phyloP scores from a whole-genome alignment of 1,140 invertebrate genomes.

The Pseudoatta argentina region DNA sequence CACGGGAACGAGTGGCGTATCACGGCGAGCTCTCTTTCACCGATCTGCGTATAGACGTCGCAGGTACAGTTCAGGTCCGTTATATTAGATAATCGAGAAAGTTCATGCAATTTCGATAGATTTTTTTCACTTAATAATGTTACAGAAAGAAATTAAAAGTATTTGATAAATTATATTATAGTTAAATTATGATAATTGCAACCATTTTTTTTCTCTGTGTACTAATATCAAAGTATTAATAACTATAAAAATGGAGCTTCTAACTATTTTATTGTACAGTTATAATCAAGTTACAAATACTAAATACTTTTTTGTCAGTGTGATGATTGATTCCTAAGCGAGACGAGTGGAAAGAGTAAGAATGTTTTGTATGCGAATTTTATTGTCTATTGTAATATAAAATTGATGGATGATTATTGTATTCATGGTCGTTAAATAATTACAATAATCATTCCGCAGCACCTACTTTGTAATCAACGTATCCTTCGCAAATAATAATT shows the following conservation, averaged over 20 bases:
- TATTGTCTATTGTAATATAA: background rate
- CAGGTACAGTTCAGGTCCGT: background rate
- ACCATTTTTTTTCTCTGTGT: too few species aligned
- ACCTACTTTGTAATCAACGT: background rate
- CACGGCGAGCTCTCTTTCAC: conserved; percentile 18
- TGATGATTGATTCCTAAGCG: background rate
- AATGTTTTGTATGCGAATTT: background rate
- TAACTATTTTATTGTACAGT: too few species aligned
- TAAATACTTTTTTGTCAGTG: too few species aligned
- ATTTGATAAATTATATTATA: too few species aligned
- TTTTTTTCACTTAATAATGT: background rate
- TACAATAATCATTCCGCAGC: background rate
- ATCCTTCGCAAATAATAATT: background rate
- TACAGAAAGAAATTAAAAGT: too few species aligned
- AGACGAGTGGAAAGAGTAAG: background rate
- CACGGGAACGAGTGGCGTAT: conserved; percentile 1
- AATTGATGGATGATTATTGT: background rate
- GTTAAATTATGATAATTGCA: too few species aligned
- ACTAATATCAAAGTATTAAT: too few species aligned
- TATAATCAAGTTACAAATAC: too few species aligned
- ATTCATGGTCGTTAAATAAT: background rate
- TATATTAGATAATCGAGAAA: conserved; percentile 1
- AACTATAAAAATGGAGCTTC: too few species aligned
- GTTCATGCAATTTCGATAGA: background rate
- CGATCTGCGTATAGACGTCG: background rate